Percentiles rank a stretch among this genome's conserved stretches.
Evolutionary conservation across 2,113 vertebrate genomes (phyloP).

Genomic region (Passerina amoena): DNA sequence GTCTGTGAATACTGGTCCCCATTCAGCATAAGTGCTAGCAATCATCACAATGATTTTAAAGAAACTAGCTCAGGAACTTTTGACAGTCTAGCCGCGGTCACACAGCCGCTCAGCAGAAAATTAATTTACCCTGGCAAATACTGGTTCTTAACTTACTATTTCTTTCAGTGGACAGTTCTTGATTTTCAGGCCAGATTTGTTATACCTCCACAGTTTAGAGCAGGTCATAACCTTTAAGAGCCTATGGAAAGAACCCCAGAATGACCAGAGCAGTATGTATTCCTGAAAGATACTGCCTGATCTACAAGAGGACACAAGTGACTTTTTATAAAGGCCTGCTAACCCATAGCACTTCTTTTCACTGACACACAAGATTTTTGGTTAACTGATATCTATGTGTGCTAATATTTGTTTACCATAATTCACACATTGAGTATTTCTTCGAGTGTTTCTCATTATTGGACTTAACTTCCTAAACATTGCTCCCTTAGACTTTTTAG

Average conservation of each 20-base stretch:
- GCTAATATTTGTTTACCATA: not conserved
- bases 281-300: not conserved
- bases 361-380: not conserved
- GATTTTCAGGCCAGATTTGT: not conserved
- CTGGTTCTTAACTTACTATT: not conserved
- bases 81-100: not conserved
- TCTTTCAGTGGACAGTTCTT: not conserved
- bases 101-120: not conserved
- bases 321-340: not conserved
- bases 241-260: not conserved
- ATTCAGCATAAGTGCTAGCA: not conserved
- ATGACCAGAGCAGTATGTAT: not conserved
- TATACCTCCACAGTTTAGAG: not conserved
- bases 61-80: not conserved
- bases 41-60: not conserved
- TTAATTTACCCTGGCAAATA: not conserved
- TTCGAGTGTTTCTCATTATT: not conserved
- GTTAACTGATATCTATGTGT: not conserved
- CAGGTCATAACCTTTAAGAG: not conserved
- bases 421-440: not conserved
- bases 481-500: not conserved
- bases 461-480: not conserved
- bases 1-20: not conserved
- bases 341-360: not conserved
- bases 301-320: not conserved